phyloP scores from a whole-genome alignment of 1,140 invertebrate species.

The Rhopalosiphum padi region DNA sequence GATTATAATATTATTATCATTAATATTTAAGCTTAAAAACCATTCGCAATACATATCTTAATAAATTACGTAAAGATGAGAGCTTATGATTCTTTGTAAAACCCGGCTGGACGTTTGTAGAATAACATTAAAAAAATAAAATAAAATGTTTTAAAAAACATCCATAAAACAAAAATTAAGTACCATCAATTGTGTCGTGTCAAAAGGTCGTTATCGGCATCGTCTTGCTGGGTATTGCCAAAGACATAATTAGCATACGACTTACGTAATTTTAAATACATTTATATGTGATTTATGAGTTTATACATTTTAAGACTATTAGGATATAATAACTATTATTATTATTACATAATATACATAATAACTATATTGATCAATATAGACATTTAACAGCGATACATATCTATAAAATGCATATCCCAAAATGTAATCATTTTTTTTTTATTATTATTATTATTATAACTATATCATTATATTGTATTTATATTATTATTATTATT shows the following conservation, averaged over 20 bases:
- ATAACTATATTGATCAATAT: constrained; percentile 17
- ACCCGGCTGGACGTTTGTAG: neutral
- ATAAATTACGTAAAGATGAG: neutral
- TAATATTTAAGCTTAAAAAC: constrained; percentile 51
- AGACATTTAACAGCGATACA: constrained; percentile 23
- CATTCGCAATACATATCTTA: constrained; percentile 57
- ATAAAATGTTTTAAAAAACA: neutral
- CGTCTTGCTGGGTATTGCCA: neutral
- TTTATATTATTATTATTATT: constrained; percentile 33
- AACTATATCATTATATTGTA: constrained; percentile 20
- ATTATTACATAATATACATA: neutral
- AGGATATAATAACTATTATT: neutral
- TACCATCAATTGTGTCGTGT: constrained; percentile 27
- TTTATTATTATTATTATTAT: constrained; percentile 14
- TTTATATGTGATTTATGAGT: constrained; percentile 44
- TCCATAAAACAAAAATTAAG: neutral
- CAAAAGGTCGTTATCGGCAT: constrained; percentile 44
- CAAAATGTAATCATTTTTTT: constrained; percentile 44
- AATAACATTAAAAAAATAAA: neutral
- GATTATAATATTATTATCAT: constrained; percentile 20
- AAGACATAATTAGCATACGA: neutral
- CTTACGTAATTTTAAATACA: constrained; percentile 39
- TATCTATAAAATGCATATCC: constrained; percentile 55
- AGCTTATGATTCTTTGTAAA: neutral
- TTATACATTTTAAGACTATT: constrained; percentile 44